Conservation (phyloP, 2,797 vertebrate genomes). For the Rhyacichthys aspro region DNA sequence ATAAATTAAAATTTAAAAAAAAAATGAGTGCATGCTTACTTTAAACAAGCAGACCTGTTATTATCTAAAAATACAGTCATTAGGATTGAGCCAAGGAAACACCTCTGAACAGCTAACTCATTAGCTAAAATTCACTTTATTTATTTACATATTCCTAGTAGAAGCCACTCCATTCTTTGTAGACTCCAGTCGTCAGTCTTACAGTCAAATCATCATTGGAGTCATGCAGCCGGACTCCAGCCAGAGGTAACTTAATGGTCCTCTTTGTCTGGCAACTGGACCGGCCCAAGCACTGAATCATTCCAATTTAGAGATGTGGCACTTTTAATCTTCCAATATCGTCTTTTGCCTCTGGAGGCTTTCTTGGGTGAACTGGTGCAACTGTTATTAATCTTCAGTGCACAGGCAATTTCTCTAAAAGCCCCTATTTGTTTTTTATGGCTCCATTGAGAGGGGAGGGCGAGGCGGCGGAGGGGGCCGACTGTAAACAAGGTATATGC, state of each 20-base stretch:
- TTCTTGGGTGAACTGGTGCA: constrained; percentile 69
- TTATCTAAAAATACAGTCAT: no score
- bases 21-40: no score
- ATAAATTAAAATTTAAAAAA: no score
- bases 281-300: constrained; percentile 72
- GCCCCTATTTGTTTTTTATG: constrained; percentile 84
- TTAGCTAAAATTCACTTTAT: no score
- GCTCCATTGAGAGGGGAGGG: constrained; percentile 76
- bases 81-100: no score
- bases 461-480: constrained; percentile 60
- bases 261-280: constrained; percentile 64
- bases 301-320: constrained; percentile 78
- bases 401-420: constrained; percentile 85
- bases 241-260: constrained; percentile 67
- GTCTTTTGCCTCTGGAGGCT: constrained; percentile 72
- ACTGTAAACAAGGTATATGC: constrained; percentile 78
- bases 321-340: constrained; percentile 81
- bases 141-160: not conserved
- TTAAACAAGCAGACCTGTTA: no score
- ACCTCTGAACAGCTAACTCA: no score
- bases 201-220: constrained; percentile 43
- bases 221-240: constrained; percentile 37
- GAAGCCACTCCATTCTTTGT: not conserved
- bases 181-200: constrained; percentile 34
- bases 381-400: constrained; percentile 84